Evolutionary conservation across 2,888 invertebrate genomes (phyloP), one percentile per base, ranked within the genome.

Genomic region (Lingula anatina): DNA sequence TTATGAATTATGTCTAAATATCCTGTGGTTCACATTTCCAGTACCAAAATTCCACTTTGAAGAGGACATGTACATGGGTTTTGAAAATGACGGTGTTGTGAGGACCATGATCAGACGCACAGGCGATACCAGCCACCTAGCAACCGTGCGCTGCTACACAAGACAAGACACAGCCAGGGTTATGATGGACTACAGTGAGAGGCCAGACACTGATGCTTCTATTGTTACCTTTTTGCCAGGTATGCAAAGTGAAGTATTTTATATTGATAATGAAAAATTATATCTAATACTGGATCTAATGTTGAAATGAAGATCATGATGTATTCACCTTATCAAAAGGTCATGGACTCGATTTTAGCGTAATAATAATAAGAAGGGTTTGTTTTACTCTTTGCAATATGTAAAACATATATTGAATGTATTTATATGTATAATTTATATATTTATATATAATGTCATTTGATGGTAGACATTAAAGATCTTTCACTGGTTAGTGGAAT

Each of bases 61-160:
- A 42, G 65, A 66, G 23, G 47, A 56, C 4, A 49, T 55, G 1
- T 71, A 73, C 52, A 51, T 57, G 40, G 69, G 67, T 2, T 55
- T 58, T 42, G 77, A 77, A 54, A 66, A 64, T 47, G 72, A 71
- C 23, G 68, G 66, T 1, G 54, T 57, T 24, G 64, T 74, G 9
- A 60, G 60, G 28, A 67, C 71, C 4, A 51, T 59, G 42, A 64
- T 77, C 15, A 51, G 58, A 1, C 58, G 76, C 24, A 56, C 62
- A 12, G 77, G 77, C 12, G 77, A 77, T 57, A 49, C 70, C 38
- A 63, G 57, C 43, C 66, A 69, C 27, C 57, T 53, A 39, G 68
- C 73, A 24, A 55, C 65, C 25, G 74, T 77, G 9, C 58, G 73
- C 21, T 77, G 77, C 56, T 76, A 68, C 63, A 76, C 76, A 0